Conservation (phyloP, 2,888 invertebrate genomes). For the Scaptomyza flava region DNA sequence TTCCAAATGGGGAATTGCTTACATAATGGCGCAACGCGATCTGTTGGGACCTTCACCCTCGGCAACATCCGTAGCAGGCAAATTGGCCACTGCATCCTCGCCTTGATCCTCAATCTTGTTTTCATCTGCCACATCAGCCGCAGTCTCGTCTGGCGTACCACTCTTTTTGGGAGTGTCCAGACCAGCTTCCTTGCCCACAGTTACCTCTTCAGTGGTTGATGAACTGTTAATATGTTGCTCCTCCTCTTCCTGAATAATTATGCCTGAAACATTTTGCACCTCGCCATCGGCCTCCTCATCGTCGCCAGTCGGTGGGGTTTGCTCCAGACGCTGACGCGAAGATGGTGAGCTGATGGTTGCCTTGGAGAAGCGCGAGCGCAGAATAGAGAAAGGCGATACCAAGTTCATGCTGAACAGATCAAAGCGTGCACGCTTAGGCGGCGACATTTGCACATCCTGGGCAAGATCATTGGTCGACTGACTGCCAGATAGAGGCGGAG, state of each 20-base stretch:
- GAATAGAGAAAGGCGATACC: conserved; percentile 81
- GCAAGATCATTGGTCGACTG: conserved; percentile 74
- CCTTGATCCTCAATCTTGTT: conserved; percentile 34
- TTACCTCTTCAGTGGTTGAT: conserved; percentile 50
- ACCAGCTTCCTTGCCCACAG: conserved; percentile 64
- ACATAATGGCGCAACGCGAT: conserved; percentile 66
- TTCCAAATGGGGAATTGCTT: conserved; percentile 3
- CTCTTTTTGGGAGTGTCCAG: conserved; percentile 60
- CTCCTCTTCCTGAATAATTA: conserved; percentile 71
- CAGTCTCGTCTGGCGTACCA: conserved; percentile 32
- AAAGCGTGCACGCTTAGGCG: conserved; percentile 81
- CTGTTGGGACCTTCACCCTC: conserved; percentile 53
- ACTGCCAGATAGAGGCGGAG: conserved; percentile 55
- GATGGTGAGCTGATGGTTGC: conserved; percentile 79
- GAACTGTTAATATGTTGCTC: conserved; percentile 55
- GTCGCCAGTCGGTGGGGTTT: conserved; percentile 46
- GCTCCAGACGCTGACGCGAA: conserved; percentile 62
- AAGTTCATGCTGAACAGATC: conserved; percentile 78
- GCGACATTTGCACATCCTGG: conserved; percentile 77
- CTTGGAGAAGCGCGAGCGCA: conserved; percentile 81
- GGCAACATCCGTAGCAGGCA: conserved; percentile 21
- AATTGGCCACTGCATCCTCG: conserved; percentile 36
- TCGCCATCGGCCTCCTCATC: conserved; percentile 70
- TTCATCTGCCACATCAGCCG: neutral
- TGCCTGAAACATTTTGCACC: conserved; percentile 81